Evolutionary conservation across 1,140 invertebrate species (phyloP), one percentile per base, ranked within the genome.

Genomic region (Trachymyrmex septentrionalis): DNA sequence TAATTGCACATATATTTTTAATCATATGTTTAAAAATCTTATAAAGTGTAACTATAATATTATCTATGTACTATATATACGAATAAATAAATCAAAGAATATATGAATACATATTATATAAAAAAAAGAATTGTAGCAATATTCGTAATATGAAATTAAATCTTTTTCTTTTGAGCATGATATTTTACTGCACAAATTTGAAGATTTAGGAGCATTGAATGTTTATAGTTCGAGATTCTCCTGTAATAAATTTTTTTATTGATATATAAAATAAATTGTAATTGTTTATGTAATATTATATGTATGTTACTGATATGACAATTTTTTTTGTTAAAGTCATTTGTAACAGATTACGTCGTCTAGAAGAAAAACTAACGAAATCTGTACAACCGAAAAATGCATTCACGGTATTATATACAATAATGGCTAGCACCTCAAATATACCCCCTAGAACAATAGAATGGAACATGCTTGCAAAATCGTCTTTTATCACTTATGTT

Each of bases 331-430:
- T 93, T 80, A 96, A 95, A 89, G 92, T 95, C 12, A 95, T 34
- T 34, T 34, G 94, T 59, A 93, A 94, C 63, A 95, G 93, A 81
- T 77, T 95, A 88, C 96, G 96, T 10, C 95, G 96, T 75, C 96
- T 34, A 34, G 97, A 0, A 96, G 97, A 94, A 97, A 97, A 96
- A 87, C 96, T 96, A 80, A 92, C 97, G 48, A 96, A 96, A 44
- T 96, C 97, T 24, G 94, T 97, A 66, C 96, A 97, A 61, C 97
- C 97, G 12, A 98, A 98, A 94, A 98, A 98, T 93, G 97, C 98
- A 6, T 96, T 98, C 44, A 98, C 98, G 97, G 97, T 98, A 81
- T 96, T 98, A 14, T 98, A 98, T 94, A 98, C 98, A 95, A 96
- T 98, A 88, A 96, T 97, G 86, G 95, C 96, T 59, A 95, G 94